phyloP scores from a whole-genome alignment of 2,888 invertebrate genomes.

The Cetonia aurata region DNA sequence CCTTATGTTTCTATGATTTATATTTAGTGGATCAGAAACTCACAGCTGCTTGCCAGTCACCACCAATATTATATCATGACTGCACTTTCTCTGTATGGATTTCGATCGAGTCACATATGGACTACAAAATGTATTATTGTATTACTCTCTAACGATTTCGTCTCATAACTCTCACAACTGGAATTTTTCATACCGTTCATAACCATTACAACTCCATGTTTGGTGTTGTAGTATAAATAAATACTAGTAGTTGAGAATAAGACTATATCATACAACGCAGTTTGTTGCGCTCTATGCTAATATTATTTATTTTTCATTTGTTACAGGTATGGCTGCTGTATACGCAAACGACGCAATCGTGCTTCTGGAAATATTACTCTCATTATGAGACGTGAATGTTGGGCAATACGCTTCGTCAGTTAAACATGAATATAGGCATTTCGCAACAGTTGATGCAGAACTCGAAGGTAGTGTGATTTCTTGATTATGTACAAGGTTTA shows the following conservation, averaged over 20 bases:
- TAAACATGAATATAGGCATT: not conserved
- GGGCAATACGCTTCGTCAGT: not conserved
- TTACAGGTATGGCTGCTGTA: constrained; percentile 28
- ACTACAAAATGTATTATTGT: constrained; percentile 34
- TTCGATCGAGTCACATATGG: constrained; percentile 37
- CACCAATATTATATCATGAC: constrained; percentile 5
- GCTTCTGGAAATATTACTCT: constrained; percentile 6
- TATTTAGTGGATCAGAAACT: not conserved
- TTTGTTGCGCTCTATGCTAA: constrained; percentile 18
- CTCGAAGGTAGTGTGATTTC: not conserved
- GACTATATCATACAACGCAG: constrained; percentile 9
- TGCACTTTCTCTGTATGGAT: constrained; percentile 37
- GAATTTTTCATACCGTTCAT: constrained; percentile 24
- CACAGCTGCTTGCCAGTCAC: constrained; percentile 35
- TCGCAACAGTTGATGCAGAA: not conserved
- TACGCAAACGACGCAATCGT: not conserved
- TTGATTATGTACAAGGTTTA: not conserved
- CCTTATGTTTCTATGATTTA: too few species aligned
- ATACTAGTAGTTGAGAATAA: not conserved
- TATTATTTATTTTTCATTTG: constrained; percentile 14
- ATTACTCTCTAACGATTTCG: constrained; percentile 16
- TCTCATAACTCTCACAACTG: constrained; percentile 24
- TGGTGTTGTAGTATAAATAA: constrained; percentile 12
- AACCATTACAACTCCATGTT: constrained; percentile 3
- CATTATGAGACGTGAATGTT: constrained; percentile 25